Conservation (phyloP, 92 coral and sea anemone genomes). For the Micromussa lordhowensis region DNA sequence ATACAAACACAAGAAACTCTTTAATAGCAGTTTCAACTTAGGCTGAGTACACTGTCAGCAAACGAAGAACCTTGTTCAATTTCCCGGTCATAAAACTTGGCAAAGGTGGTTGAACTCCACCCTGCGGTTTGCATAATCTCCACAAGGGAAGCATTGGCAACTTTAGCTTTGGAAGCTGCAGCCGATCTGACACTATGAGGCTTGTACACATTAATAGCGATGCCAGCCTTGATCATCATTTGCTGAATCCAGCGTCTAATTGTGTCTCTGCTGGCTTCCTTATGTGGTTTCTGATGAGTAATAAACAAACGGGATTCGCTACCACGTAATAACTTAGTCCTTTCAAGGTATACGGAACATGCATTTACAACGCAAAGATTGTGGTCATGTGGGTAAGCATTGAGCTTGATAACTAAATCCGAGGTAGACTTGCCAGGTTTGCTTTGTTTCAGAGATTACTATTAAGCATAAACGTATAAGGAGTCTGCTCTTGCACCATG, state of each 20-base stretch:
- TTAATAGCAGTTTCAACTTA: conserved; percentile 20
- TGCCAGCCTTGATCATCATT: conserved; percentile 63
- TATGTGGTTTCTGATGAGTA: conserved; percentile 71
- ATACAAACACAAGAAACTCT: background rate
- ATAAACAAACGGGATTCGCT: conserved; percentile 60
- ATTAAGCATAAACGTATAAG: conserved; percentile 33
- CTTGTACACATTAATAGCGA: conserved; percentile 56
- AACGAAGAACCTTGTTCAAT: conserved; percentile 13
- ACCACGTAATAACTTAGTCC: background rate
- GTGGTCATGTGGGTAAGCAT: conserved; percentile 47
- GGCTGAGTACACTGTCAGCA: conserved; percentile 45
- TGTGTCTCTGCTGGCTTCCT: conserved; percentile 66
- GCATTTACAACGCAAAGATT: conserved; percentile 57
- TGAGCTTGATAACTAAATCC: conserved; percentile 38
- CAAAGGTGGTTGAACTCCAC: conserved; percentile 73
- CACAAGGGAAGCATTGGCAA: conserved; percentile 42
- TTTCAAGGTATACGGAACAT: conserved; percentile 46
- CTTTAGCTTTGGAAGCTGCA: conserved; percentile 70
- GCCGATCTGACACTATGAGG: conserved; percentile 76
- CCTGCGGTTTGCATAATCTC: conserved; percentile 71
- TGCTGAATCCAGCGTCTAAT: conserved; percentile 67
- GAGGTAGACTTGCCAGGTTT: conserved; percentile 48
- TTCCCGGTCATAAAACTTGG: conserved; percentile 53
- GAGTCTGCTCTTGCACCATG: conserved; percentile 53
- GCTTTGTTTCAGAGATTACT: conserved; percentile 61